Percentiles rank a stretch among this genome's conserved stretches.
Evolutionary conservation across 2,113 vertebrate genomes (phyloP).

Genomic region (Bostrychus sinensis): DNA sequence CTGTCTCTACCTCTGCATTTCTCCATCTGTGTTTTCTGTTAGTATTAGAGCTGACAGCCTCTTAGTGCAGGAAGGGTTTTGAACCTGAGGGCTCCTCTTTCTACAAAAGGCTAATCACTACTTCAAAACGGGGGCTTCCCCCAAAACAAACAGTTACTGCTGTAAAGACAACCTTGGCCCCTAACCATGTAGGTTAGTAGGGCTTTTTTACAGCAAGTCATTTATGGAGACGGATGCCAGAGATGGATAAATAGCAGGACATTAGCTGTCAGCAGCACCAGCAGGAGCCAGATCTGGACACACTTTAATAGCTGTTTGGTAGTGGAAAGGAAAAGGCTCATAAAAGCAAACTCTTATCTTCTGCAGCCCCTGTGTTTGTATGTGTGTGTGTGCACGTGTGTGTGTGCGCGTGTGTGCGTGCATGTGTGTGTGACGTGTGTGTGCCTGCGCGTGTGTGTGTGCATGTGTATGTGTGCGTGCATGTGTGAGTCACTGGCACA

Average conservation of each 20-base stretch:
- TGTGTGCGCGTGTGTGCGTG: too few species aligned
- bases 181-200: conserved; percentile 68
- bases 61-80: conserved; percentile 70
- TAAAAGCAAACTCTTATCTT: conserved; percentile 76
- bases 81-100: conserved; percentile 69
- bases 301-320: conserved; percentile 70
- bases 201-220: conserved; percentile 59
- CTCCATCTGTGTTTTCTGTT: conserved; percentile 65
- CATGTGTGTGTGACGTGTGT: too few species aligned
- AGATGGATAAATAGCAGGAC: conserved; percentile 76
- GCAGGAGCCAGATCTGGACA: conserved; percentile 67
- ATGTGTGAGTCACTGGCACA: too few species aligned
- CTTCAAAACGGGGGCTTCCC: conserved; percentile 62
- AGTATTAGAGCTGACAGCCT: conserved; percentile 71
- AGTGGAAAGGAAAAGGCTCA: conserved; percentile 67
- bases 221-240: conserved; percentile 72
- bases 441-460: too few species aligned
- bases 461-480: too few species aligned
- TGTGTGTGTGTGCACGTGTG: too few species aligned
- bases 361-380: conserved; percentile 50
- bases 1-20: conserved; percentile 53
- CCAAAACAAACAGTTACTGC: conserved; percentile 76
- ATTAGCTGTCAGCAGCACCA: conserved; percentile 70
- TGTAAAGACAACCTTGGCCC: conserved; percentile 69
- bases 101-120: conserved; percentile 70